These are phyloP conservation scores for Butorides virescens DNA, from an alignment of 2,113 vertebrate genomes.

Conservation along the genomic window DNA sequence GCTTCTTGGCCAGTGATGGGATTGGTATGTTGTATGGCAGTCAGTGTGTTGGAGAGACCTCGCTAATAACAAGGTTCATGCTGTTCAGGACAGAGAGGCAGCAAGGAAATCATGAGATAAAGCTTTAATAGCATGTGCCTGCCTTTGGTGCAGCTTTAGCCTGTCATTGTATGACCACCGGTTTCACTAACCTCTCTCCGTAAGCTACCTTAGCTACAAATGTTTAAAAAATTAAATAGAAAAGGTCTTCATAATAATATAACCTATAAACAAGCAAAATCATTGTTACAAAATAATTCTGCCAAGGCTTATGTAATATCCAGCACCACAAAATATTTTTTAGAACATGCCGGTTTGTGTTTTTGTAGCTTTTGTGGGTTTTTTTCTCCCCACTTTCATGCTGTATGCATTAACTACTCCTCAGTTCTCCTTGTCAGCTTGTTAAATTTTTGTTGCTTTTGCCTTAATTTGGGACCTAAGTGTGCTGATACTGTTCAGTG, in stretches of 20 bases:
- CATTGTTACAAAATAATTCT: neutral
- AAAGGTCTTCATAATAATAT: neutral
- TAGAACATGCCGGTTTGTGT: neutral
- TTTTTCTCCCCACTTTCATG: neutral
- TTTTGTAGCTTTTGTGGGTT: neutral
- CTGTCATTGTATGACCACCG: neutral
- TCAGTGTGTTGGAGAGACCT: neutral
- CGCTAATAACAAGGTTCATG: rapidly evolving
- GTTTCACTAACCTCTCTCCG: neutral
- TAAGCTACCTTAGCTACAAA: neutral
- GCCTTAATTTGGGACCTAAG: neutral
- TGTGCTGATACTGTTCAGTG: neutral
- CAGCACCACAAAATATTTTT: neutral
- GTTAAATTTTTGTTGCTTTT: neutral
- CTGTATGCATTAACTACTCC: neutral
- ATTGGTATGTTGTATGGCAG: rapidly evolving
- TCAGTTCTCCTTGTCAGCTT: neutral
- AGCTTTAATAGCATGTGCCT: neutral
- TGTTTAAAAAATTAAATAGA: neutral
- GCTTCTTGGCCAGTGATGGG: neutral
- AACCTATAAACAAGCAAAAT: neutral
- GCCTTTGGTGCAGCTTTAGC: neutral
- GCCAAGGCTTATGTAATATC: neutral
- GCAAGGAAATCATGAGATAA: neutral
- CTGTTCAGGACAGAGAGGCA: neutral